Evolutionary conservation across 1,140 invertebrate genomes (phyloP).

Genomic region (Leptinotarsa texana): DNA sequence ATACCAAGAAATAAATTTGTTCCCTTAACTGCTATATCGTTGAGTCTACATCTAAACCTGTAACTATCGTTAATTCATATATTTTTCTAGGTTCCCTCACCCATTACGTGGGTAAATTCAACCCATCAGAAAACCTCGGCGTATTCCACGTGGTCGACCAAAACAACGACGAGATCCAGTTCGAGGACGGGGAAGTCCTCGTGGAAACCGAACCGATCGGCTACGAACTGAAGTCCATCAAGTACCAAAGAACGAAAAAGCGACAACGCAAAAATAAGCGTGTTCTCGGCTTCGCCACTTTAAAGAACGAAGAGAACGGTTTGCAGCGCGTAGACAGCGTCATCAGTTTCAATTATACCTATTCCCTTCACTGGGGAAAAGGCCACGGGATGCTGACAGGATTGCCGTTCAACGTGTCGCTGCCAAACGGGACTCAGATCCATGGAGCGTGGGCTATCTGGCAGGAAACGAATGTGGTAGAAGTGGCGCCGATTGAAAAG

Average conservation of each 20-base stretch:
- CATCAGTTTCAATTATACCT: constrained; percentile 69
- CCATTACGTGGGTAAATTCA: constrained; percentile 71
- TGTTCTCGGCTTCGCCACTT: constrained; percentile 63
- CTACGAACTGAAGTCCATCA: constrained; percentile 72
- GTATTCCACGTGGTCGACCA: constrained; percentile 69
- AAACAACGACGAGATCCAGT: constrained; percentile 61
- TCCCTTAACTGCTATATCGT: no score
- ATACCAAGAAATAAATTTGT: no score
- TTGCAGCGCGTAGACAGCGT: constrained; percentile 67
- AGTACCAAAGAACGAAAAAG: constrained; percentile 63
- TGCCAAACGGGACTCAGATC: constrained; percentile 52
- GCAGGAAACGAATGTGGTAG: constrained; percentile 62
- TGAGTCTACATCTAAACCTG: neutral
- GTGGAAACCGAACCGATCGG: constrained; percentile 76
- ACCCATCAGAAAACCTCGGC: constrained; percentile 65
- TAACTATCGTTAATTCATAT: neutral
- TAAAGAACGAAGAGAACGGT: constrained; percentile 64
- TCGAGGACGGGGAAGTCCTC: constrained; percentile 72
- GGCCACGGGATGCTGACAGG: constrained; percentile 75
- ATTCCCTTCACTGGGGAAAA: constrained; percentile 76
- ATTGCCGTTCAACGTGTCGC: constrained; percentile 52
- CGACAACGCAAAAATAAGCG: constrained; percentile 59
- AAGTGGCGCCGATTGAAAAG: constrained; percentile 63
- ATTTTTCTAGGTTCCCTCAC: constrained; percentile 55
- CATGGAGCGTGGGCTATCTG: constrained; percentile 72